A percentile compares a stretch with the other conserved stretches of the same genome.
phyloP scores from a whole-genome alignment of 2,888 invertebrate species.

The Andrena praecox region DNA sequence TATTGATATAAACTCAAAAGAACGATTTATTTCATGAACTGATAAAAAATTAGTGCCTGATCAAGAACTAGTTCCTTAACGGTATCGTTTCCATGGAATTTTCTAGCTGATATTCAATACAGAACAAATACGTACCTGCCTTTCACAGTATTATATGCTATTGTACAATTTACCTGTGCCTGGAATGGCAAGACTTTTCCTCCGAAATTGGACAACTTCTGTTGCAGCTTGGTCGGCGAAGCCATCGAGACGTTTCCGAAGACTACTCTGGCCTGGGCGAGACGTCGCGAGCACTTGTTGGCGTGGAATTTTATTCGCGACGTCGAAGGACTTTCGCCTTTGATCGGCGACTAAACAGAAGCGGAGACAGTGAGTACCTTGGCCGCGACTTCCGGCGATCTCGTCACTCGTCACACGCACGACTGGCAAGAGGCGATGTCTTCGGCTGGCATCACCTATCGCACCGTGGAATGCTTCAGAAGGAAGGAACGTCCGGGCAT shows the following conservation, averaged over 20 bases:
- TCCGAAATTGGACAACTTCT: too few species aligned
- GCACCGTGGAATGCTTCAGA: conserved; percentile 82
- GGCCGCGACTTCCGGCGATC: conserved; percentile 43
- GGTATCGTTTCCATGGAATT: not conserved
- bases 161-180: too few species aligned
- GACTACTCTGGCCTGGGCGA: not conserved
- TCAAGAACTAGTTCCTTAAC: too few species aligned
- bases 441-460: conserved; percentile 79
- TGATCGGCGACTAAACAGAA: not conserved
- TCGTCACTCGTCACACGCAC: conserved; percentile 66
- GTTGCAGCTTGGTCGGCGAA: too few species aligned
- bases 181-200: too few species aligned
- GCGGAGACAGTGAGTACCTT: conserved; percentile 21
- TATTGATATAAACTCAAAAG: too few species aligned
- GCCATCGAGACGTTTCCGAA: too few species aligned
- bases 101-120: not conserved
- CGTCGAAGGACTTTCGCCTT: not conserved
- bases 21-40: too few species aligned
- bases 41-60: too few species aligned
- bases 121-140: too few species aligned
- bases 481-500: conserved; percentile 82
- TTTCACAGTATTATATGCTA: too few species aligned
- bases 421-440: conserved; percentile 79
- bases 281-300: not conserved
- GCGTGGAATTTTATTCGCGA: not conserved